Evolutionary conservation across 2,888 invertebrate species (phyloP), one percentile per base, ranked within the genome.

Genomic region (Leptinotarsa haldemani): DNA sequence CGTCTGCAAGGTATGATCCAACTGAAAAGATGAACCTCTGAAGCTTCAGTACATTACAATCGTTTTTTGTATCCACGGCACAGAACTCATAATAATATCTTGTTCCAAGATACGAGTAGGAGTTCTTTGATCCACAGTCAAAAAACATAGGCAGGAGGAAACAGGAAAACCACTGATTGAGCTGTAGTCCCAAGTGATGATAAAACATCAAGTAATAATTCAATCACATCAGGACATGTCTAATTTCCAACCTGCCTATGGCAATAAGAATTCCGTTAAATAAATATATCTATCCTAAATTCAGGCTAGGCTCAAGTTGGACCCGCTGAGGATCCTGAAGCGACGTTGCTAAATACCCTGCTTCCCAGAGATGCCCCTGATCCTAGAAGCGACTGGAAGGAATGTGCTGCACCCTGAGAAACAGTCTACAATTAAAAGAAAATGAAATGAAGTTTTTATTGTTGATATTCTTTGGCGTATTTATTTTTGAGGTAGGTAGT

Each of bases 331-430:
- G 80, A 80, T 68, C 81, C 81, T 70, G 77, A 76, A 16, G 78
- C 77, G 13, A 65, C 71, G 30, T 48, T 70, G 18, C 74, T 63
- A 12, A 75, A 48, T 7, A 75, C 65, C 58, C 74, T 69, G 76
- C 89, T 90, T 1, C 89, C 87, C 2, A 87, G 88, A 74, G 89
- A 85, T 78, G 90, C 90, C 52, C 91, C 91, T 4, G 90, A 89
- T 74, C 89, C 88, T 75, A 93, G 90, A 78, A 93, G 91, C 74
- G 89, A 91, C 86, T 93, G 93, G 79, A 94, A 91, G 25, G 92
- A 92, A 82, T 91, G 91, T 25, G 93, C 93, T 79, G 94, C 94
- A 81, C 93, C 93, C 94, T 94, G 75, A 70, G 90, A 67, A 90
- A 80, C 70, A 77, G 63, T 74, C 74, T 74, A 69, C 40, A 63